Evolutionary conservation across 2,113 vertebrate species (phyloP).

Genomic region (Varanus komodoensis): DNA sequence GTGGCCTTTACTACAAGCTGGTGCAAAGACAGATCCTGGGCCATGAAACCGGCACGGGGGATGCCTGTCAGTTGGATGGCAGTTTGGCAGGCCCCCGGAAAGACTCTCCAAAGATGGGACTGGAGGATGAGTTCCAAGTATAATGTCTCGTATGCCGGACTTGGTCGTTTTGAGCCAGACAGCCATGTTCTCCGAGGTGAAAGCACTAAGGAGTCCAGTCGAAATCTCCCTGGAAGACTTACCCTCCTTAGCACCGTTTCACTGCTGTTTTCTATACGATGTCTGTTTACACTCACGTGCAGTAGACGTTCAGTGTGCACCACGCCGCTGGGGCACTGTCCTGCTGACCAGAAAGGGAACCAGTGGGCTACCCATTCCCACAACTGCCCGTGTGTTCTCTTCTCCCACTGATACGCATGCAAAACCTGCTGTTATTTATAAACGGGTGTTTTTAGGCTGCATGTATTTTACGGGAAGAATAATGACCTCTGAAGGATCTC

Average conservation of each 20-base stretch:
- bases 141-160: conserved; percentile 18
- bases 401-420: conserved; percentile 61
- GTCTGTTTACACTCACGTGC: not conserved
- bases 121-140: conserved; percentile 67
- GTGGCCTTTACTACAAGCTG: conserved; percentile 89
- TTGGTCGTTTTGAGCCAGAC: not conserved
- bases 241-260: not conserved
- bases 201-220: not conserved
- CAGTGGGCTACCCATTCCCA: conserved; percentile 40
- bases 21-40: conserved; percentile 93
- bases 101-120: conserved; percentile 21
- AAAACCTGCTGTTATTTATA: conserved; percentile 64
- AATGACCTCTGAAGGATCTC: conserved; percentile 42
- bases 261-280: not conserved
- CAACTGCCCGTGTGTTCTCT: conserved; percentile 39
- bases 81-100: conserved; percentile 16
- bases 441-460: conserved; percentile 44
- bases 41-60: conserved; percentile 69
- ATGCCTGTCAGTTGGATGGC: conserved; percentile 37
- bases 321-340: not conserved
- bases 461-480: conserved; percentile 56
- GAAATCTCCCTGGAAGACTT: conserved; percentile 11
- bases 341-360: conserved; percentile 3
- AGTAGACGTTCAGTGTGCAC: conserved; percentile 25
- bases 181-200: not conserved